phyloP scores from a whole-genome alignment of 1,140 invertebrate species.

The Calephelis nemesis region DNA sequence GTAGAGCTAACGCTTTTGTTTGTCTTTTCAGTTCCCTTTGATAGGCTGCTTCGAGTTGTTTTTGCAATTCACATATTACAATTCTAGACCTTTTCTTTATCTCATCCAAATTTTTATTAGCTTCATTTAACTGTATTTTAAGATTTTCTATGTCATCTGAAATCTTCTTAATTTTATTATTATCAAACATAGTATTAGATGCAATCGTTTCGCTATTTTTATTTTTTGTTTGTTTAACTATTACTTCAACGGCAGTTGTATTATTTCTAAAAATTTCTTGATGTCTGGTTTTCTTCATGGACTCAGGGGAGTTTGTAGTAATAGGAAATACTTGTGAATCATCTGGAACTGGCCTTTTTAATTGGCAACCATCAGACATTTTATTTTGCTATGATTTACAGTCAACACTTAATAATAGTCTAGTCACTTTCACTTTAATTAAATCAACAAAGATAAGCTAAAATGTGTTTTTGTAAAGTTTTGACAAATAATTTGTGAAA shows the following conservation, averaged over 20 bases:
- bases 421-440: neutral
- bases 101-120: constrained; percentile 38
- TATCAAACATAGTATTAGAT: constrained; percentile 14
- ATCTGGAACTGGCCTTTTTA: neutral
- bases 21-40: constrained; percentile 42
- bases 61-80: constrained; percentile 40
- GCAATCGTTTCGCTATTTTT: constrained; percentile 30
- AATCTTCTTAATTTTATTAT: constrained; percentile 22
- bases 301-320: neutral
- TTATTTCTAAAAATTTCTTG: constrained; percentile 39
- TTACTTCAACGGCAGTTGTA: constrained; percentile 38
- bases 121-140: constrained; percentile 33
- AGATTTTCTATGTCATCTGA: constrained; percentile 37
- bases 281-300: neutral
- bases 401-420: neutral
- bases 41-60: constrained; percentile 42
- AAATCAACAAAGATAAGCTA: neutral
- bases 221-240: constrained; percentile 38
- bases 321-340: neutral
- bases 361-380: constrained; percentile 6
- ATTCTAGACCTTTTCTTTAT: constrained; percentile 36
- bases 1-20: constrained; percentile 38
- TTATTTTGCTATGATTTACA: neutral
- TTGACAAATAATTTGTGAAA: constrained; percentile 11
- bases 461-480: neutral